Conservation (phyloP, 2,113 vertebrate species). For the Labrus mixtus region DNA sequence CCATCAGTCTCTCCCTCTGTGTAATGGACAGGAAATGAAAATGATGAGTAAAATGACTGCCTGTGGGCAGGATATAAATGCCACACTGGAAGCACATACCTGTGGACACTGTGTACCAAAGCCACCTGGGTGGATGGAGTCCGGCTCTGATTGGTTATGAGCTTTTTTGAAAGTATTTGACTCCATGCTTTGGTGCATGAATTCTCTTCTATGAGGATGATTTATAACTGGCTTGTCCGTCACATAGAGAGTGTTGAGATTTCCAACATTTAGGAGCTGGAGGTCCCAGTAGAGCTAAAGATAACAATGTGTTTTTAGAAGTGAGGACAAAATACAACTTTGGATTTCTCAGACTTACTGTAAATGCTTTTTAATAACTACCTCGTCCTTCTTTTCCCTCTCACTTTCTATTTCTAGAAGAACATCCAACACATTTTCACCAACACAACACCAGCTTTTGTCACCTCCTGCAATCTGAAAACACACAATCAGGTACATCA, state of each 20-base stretch:
- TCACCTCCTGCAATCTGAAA: constrained; percentile 68
- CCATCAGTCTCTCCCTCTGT: constrained; percentile 20
- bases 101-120: background rate
- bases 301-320: constrained; percentile 12
- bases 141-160: constrained; percentile 3
- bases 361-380: constrained; percentile 26
- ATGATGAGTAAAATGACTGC: background rate
- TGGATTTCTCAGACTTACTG: background rate
- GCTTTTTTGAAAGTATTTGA: background rate
- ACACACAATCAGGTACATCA: background rate
- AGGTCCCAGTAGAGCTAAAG: constrained; percentile 80
- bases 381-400: constrained; percentile 73
- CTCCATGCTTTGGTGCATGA: constrained; percentile 6
- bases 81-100: constrained; percentile 24
- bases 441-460: constrained; percentile 66
- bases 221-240: constrained; percentile 4
- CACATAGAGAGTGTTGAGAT: background rate
- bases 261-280: constrained; percentile 73
- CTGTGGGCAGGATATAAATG: background rate
- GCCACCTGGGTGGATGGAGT: background rate
- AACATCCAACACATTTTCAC: constrained; percentile 76
- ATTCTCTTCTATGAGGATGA: background rate
- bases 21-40: background rate
- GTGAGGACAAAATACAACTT: background rate
- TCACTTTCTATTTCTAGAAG: constrained; percentile 80